A percentile compares a stretch with the other conserved stretches of the same genome.
Evolutionary conservation across 2,797 vertebrate species (phyloP).

Genomic region (Neoniphon sammara): DNA sequence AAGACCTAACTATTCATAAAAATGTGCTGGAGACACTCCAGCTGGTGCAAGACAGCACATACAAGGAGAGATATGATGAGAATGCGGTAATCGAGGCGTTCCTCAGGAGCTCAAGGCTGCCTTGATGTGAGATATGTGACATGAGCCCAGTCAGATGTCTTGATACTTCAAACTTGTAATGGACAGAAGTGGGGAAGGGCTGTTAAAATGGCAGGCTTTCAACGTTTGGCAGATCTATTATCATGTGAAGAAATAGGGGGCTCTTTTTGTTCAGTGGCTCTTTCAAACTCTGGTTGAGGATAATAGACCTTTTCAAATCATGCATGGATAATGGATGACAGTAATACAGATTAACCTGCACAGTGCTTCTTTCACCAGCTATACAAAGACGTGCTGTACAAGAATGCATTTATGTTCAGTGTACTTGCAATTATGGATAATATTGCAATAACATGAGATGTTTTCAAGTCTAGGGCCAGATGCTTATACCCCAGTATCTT

Average conservation of each 20-base stretch:
- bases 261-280: conserved; percentile 3
- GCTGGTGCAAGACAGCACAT: conserved; percentile 13
- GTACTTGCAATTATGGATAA: background rate
- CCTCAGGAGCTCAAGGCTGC: conserved; percentile 17
- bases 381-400: background rate
- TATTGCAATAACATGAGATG: conserved; percentile 1
- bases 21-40: conserved; percentile 24
- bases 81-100: conserved; percentile 39
- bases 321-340: conserved; percentile 7
- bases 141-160: conserved; percentile 38
- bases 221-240: conserved; percentile 30
- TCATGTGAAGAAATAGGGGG: conserved; percentile 14
- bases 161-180: conserved; percentile 25
- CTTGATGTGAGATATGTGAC: conserved; percentile 18
- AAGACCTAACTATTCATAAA: conserved; percentile 53
- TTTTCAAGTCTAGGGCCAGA: background rate
- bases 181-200: background rate
- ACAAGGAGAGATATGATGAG: conserved; percentile 25
- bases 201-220: conserved; percentile 33
- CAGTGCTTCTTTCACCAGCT: background rate
- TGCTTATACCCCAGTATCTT: background rate
- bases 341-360: conserved; percentile 9
- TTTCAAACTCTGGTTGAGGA: conserved; percentile 16
- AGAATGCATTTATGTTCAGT: background rate
- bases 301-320: conserved; percentile 17